Evolutionary conservation across 2,113 vertebrate species (phyloP).

Genomic region (Euleptes europaea): DNA sequence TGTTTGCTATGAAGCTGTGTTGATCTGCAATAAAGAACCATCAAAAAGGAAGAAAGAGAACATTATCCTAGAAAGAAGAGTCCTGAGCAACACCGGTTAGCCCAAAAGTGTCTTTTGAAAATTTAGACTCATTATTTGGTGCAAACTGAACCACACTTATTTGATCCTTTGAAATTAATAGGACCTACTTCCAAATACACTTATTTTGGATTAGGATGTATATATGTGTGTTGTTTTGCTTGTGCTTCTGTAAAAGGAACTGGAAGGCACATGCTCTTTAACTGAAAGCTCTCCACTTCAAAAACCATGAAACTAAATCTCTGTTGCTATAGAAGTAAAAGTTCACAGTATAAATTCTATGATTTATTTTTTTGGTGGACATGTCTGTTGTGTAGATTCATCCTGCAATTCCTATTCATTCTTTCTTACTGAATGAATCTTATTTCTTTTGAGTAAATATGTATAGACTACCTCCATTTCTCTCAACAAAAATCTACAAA

Average conservation of each 20-base stretch:
- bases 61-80: neutral
- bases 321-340: neutral
- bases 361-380: too few species aligned
- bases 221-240: neutral
- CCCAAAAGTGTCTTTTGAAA: slow-evolving; percentile 10
- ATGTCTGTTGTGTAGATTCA: too few species aligned
- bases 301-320: neutral
- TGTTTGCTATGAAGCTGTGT: neutral
- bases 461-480: neutral
- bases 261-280: neutral
- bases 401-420: too few species aligned
- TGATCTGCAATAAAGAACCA: neutral
- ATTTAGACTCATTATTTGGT: neutral
- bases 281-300: neutral
- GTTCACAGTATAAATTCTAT: too few species aligned
- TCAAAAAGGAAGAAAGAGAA: neutral
- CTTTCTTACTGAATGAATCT: neutral
- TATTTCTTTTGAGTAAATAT: neutral
- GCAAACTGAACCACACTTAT: neutral
- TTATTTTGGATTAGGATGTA: neutral
- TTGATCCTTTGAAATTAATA: neutral
- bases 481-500: slow-evolving; percentile 31
- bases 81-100: too few species aligned
- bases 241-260: neutral
- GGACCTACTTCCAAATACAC: too few species aligned